Base-by-base conservation (phyloP, 2,888 invertebrate species). In the Drosophila birchii region DNA sequence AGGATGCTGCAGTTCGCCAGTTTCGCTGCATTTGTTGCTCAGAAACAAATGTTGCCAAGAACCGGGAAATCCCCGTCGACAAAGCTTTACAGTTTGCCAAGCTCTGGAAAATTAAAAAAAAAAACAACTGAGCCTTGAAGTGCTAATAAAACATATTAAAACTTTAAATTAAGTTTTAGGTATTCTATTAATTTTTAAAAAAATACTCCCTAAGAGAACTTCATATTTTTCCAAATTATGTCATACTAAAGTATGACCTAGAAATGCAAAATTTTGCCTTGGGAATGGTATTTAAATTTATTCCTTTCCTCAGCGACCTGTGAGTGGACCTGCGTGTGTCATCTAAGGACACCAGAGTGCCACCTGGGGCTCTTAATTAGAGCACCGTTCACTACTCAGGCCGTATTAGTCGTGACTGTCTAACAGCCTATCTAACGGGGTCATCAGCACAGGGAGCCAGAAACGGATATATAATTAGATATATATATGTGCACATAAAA, bases 361-460 rank as follows among this genome's bases (percentile, higher is more conserved):
- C 79, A 72, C 66, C 72, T 57, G 76, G 76, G 74, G 56, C 43
- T 38, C 56, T 63, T 81, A 84, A 84, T 84, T 86, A 69, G 76
- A 44, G 32, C 77, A 63, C 53, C 67, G 67, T 68, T 71, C 51
- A 73, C n/a, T 71, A 67, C 69, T 62, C 68, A 54, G 54, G 47
- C 54, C 51, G 53, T 45, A 62, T 44, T 54, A 45, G 41, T 77
- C 73, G 59, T 75, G 84, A 43, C 83, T 68, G 69, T 63, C 63
- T 56, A 49, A 55, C 56, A 29, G 55, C 51, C 69, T 62, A 70
- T 79, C 78, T 81, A 87, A 79, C 51, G 68, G 59, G 78, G 78
- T 70, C 87, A 83, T 79, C 78, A 59, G 44, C 49, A 43, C 20
- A 39, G 41, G 34, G 26, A 38, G 53, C 57, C 39, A 11, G 20